These are phyloP conservation scores for Caenorhabditis sulstoni DNA, from an alignment of 2,888 invertebrate species.

Conservation along the genomic window DNA sequence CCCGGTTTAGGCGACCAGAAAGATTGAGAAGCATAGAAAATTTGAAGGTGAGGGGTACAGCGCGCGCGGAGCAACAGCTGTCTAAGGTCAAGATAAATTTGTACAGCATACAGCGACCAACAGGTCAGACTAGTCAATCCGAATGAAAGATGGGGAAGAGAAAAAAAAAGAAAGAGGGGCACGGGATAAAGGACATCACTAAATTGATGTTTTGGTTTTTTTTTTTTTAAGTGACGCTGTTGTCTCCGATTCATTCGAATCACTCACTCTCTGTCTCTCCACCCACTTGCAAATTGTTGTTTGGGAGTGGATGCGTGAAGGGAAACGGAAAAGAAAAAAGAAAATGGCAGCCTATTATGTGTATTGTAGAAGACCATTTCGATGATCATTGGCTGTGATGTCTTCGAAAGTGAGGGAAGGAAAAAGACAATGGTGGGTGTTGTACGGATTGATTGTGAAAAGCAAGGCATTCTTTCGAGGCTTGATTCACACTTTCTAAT, in stretches of 20 bases:
- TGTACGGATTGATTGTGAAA: too few species aligned
- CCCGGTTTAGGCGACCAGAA: too few species aligned
- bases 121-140: conserved; percentile 9
- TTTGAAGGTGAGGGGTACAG: too few species aligned
- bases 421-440: too few species aligned
- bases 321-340: not conserved
- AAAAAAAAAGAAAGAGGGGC: too few species aligned
- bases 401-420: not conserved
- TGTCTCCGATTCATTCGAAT: not conserved
- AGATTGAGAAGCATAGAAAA: too few species aligned
- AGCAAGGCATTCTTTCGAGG: too few species aligned
- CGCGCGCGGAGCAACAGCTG: conserved; percentile 29
- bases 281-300: conserved; percentile 9
- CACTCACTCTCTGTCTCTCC: conserved; percentile 25
- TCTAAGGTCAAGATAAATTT: not conserved
- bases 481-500: too few species aligned
- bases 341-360: conserved; percentile 45
- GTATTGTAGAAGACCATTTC: conserved; percentile 35
- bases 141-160: conserved; percentile 38
- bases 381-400: conserved; percentile 22
- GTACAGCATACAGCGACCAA: not conserved
- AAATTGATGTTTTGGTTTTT: too few species aligned
- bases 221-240: not conserved
- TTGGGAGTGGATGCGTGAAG: conserved; percentile 6
- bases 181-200: too few species aligned